Conservation (phyloP, 2,113 vertebrate species). For the Terrapene triunguis region DNA sequence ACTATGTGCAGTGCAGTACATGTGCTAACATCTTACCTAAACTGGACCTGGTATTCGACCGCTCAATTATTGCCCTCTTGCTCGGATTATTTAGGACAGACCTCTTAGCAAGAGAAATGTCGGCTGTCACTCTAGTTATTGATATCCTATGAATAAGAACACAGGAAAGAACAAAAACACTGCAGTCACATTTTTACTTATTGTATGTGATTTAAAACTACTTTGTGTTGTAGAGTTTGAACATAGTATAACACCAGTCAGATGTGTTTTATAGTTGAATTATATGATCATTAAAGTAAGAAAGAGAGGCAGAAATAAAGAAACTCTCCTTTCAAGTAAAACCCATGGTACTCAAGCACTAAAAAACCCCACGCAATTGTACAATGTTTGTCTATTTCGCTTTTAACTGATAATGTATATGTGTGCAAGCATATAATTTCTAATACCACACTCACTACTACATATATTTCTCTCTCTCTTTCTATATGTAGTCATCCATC, state of each 20-base stretch:
- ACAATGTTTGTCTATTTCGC: neutral
- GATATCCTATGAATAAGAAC: slow-evolving; percentile 90
- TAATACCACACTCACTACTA: neutral
- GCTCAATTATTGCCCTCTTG: slow-evolving; percentile 98
- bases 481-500: neutral
- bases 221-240: slow-evolving; percentile 5
- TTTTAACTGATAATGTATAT: neutral
- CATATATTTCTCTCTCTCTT: neutral
- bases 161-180: slow-evolving; percentile 63
- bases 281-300: neutral
- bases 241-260: neutral
- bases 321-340: neutral
- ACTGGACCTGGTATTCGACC: slow-evolving; percentile 96
- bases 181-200: neutral
- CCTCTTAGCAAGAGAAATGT: slow-evolving; percentile 98
- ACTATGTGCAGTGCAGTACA: fast-evolving
- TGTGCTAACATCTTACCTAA: slow-evolving; percentile 84
- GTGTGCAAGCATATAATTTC: neutral
- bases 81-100: slow-evolving; percentile 99
- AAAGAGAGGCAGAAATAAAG: neutral
- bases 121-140: slow-evolving; percentile 97
- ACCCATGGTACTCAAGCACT: neutral
- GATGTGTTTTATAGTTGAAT: neutral
- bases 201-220: slow-evolving; percentile 22
- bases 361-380: neutral